Conservation (phyloP, 23 tunicate species). For the Aplidium turbinatum region DNA sequence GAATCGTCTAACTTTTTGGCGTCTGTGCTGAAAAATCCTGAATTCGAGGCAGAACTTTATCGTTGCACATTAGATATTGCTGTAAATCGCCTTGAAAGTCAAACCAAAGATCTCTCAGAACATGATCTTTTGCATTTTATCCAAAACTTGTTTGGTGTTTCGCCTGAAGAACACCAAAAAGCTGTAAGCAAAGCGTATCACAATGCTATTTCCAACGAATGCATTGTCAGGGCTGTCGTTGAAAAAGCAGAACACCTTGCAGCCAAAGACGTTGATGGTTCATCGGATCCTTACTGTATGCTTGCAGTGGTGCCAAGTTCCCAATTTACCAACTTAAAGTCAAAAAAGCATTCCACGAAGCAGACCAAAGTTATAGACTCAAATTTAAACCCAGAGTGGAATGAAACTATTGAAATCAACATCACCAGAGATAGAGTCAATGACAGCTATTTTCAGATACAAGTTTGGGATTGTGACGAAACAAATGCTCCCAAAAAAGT, state of each 20-base stretch:
- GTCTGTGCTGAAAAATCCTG: not conserved
- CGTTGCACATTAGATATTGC: conserved; percentile 22
- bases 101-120: conserved; percentile 27
- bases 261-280: conserved; percentile 80
- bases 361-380: conserved; percentile 33
- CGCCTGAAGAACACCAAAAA: conserved; percentile 7
- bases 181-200: conserved; percentile 20
- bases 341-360: conserved; percentile 26
- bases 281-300: conserved; percentile 92
- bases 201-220: conserved; percentile 40
- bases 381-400: conserved; percentile 83
- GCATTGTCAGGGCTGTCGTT: conserved; percentile 54
- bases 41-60: conserved; percentile 13
- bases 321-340: conserved; percentile 53
- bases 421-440: conserved; percentile 47
- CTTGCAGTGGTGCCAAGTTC: conserved; percentile 37
- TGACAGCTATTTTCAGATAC: conserved; percentile 56
- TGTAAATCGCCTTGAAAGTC: conserved; percentile 43
- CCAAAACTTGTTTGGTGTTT: conserved; percentile 24
- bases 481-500: conserved; percentile 56
- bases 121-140: conserved; percentile 6
- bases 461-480: conserved; percentile 90
- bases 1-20: too few relatives aligned
- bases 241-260: conserved; percentile 80
- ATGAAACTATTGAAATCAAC: conserved; percentile 59